These are phyloP conservation scores for Fragum fragum DNA, from an alignment of 2,888 invertebrate species.

Conservation along the genomic window DNA sequence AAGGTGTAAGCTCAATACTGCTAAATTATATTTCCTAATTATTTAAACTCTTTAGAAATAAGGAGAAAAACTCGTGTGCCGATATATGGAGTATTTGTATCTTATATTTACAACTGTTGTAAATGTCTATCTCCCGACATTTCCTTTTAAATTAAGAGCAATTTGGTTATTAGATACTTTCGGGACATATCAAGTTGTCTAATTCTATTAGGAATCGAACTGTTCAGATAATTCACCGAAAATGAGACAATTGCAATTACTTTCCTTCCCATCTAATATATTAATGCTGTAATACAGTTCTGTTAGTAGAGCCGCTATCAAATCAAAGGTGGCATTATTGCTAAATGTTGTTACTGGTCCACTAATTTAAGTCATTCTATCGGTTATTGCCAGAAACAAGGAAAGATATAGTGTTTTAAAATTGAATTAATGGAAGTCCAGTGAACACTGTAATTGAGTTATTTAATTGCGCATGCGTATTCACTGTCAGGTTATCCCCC, in stretches of 20 bases:
- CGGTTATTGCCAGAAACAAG: conserved; percentile 72
- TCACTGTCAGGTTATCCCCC: conserved; percentile 67
- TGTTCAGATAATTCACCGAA: conserved; percentile 79
- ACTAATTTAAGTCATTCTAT: conserved; percentile 78
- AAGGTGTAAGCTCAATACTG: too few relatives aligned
- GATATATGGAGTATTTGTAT: too few relatives aligned
- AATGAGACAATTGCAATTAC: conserved; percentile 81
- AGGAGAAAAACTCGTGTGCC: too few relatives aligned
- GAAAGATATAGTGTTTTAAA: conserved; percentile 78
- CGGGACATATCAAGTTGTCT: conserved; percentile 76
- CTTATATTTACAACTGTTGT: too few relatives aligned
- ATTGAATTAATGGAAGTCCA: conserved; percentile 78
- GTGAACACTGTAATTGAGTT: conserved; percentile 74
- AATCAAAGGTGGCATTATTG: conserved; percentile 78
- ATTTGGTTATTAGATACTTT: conserved; percentile 75
- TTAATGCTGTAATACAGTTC: conserved; percentile 76
- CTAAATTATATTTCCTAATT: too few relatives aligned
- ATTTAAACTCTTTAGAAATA: too few relatives aligned
- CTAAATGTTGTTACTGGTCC: conserved; percentile 77
- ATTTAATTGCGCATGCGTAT: conserved; percentile 70
- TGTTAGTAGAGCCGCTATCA: conserved; percentile 75
- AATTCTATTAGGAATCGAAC: conserved; percentile 73
- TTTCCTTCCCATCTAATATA: conserved; percentile 78
- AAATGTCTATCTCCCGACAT: not conserved
- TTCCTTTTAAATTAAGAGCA: conserved; percentile 71